phyloP scores from a whole-genome alignment of 2,113 vertebrate genomes.

The Paraplagusia blochii region DNA sequence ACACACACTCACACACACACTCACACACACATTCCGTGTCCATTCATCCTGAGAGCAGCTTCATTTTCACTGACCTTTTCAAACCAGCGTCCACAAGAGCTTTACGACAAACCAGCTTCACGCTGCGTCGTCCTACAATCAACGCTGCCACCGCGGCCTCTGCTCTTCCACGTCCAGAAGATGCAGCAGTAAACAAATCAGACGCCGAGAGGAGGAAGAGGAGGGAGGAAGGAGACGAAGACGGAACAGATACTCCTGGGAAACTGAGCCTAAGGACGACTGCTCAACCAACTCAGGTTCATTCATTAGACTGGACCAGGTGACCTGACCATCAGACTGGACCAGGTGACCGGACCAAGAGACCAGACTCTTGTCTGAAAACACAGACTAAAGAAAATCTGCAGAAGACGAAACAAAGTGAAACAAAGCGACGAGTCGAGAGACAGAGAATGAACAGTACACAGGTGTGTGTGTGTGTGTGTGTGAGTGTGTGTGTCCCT shows the following conservation, averaged over 20 bases:
- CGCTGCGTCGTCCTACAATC: slow-evolving; percentile 45
- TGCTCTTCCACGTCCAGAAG: slow-evolving; percentile 12
- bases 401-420: slow-evolving; percentile 45
- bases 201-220: not conserved
- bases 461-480: slow-evolving; percentile 20
- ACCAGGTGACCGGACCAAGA: slow-evolving; percentile 6
- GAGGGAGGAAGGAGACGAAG: not conserved
- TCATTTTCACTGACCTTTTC: slow-evolving; percentile 72
- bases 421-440: slow-evolving; percentile 2
- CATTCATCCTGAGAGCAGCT: slow-evolving; percentile 51
- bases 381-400: slow-evolving; percentile 35
- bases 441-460: slow-evolving; percentile 35
- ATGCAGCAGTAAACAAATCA: slow-evolving; percentile 25
- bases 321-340: slow-evolving; percentile 23
- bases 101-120: slow-evolving; percentile 54
- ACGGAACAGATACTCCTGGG: slow-evolving; percentile 5
- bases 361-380: too few relatives aligned
- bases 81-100: slow-evolving; percentile 57
- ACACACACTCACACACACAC: slow-evolving; percentile 9
- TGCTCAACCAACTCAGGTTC: too few relatives aligned
- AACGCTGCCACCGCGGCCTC: slow-evolving; percentile 39
- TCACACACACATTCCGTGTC: slow-evolving; percentile 3
- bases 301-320: slow-evolving; percentile 21
- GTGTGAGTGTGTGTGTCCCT: slow-evolving; percentile 28
- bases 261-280: slow-evolving; percentile 21